These are phyloP conservation scores for Eupeodes corollae DNA, from an alignment of 1,140 invertebrate species.

Conservation along the genomic window DNA sequence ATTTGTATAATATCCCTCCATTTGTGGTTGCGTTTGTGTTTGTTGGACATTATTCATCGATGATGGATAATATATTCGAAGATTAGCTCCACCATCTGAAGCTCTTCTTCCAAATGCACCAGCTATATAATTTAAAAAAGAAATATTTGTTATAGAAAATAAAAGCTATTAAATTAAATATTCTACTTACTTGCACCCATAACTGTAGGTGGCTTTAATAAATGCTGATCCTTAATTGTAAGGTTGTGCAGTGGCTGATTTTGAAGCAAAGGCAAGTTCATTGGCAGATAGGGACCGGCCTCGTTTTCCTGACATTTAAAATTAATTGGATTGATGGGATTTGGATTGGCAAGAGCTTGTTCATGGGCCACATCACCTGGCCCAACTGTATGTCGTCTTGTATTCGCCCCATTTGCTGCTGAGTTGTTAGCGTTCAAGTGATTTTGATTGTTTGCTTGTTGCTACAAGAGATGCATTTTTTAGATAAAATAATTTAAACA, in stretches of 20 bases:
- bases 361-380: constrained; percentile 77
- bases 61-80: constrained; percentile 65
- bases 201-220: constrained; percentile 80
- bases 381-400: constrained; percentile 82
- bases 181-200: constrained; percentile 66
- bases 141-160: constrained; percentile 9
- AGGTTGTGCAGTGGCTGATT: constrained; percentile 69
- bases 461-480: constrained; percentile 6
- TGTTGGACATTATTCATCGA: constrained; percentile 13
- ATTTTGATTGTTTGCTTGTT: constrained; percentile 14
- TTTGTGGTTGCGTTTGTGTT: constrained; percentile 17
- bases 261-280: constrained; percentile 62
- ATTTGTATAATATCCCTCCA: constrained; percentile 12
- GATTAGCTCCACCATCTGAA: constrained; percentile 91
- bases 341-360: constrained; percentile 41
- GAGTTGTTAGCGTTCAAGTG: constrained; percentile 21
- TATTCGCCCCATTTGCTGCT: constrained; percentile 27
- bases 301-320: constrained; percentile 28
- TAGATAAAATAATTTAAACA: not conserved
- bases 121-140: constrained; percentile 28
- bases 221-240: constrained; percentile 84
- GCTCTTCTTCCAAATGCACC: constrained; percentile 79
- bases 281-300: constrained; percentile 48
- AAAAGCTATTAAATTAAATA: not conserved
- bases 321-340: constrained; percentile 25